Percentiles rank a stretch among this genome's conserved stretches.
Evolutionary conservation across 2,888 invertebrate genomes (phyloP).

Genomic region (Prosopocoilus inquinatus): DNA sequence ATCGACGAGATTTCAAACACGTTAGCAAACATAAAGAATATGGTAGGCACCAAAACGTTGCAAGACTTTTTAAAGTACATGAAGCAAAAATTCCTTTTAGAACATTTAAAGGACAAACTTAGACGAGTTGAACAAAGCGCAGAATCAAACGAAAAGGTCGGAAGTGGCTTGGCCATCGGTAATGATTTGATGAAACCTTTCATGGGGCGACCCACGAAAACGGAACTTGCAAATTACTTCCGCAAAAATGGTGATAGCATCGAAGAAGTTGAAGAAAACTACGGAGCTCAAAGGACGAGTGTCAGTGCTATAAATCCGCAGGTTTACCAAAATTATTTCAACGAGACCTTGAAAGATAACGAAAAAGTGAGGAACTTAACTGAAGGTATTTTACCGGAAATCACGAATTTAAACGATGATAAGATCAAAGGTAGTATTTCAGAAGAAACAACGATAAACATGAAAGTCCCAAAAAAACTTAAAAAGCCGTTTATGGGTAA

Average conservation of each 20-base stretch:
- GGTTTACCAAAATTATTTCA: background rate
- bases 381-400: background rate
- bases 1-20: background rate
- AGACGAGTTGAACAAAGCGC: background rate
- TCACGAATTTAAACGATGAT: constrained; percentile 5
- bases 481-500: constrained; percentile 26
- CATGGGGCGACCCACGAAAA: constrained; percentile 22
- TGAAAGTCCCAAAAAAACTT: constrained; percentile 25
- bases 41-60: background rate
- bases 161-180: constrained; percentile 19
- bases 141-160: constrained; percentile 6
- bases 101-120: background rate
- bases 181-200: constrained; percentile 30
- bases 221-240: background rate
- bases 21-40: background rate
- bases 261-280: constrained; percentile 1
- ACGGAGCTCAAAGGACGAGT: background rate
- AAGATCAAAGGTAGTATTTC: background rate
- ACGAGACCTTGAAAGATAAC: too few relatives aligned
- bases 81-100: background rate
- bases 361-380: background rate
- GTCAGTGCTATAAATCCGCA: background rate
- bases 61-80: background rate
- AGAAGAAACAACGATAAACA: constrained; percentile 16
- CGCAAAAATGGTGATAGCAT: background rate